Conservation (phyloP, 2,113 vertebrate species). For the Nansenia antarctica region DNA sequence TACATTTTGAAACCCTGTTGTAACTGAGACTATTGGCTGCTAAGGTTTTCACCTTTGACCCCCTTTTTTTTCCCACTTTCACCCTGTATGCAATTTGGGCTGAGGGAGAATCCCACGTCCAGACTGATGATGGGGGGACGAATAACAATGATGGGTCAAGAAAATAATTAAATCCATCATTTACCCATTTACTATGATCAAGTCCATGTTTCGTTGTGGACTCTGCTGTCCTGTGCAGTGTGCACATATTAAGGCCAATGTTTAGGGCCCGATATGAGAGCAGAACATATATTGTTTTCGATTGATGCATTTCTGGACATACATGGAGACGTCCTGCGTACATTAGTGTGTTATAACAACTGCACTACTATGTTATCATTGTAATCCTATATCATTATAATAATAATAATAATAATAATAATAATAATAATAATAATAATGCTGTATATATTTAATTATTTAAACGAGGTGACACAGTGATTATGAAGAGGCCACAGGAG, state of each 20-base stretch:
- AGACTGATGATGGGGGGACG: slow-evolving; percentile 21
- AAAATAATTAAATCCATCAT: not conserved
- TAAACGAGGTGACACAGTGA: slow-evolving; percentile 19
- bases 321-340: no score
- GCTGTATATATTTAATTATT: not conserved
- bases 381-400: not conserved
- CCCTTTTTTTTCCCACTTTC: slow-evolving; percentile 9
- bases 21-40: slow-evolving; percentile 23
- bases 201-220: no score
- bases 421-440: not conserved
- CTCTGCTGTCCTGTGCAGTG: not conserved
- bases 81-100: not conserved
- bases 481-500: slow-evolving; percentile 43
- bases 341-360: no score
- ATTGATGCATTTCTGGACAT: not conserved
- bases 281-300: not conserved
- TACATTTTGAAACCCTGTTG: slow-evolving; percentile 15
- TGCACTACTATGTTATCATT: no score
- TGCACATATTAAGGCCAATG: not conserved
- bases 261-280: no score
- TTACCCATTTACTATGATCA: not conserved
- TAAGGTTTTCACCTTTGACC: slow-evolving; percentile 29
- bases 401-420: not conserved
- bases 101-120: not conserved
- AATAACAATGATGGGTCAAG: slow-evolving; percentile 15